Conservation (phyloP, 2,797 vertebrate species). For the Halcyon smyrnensis region DNA sequence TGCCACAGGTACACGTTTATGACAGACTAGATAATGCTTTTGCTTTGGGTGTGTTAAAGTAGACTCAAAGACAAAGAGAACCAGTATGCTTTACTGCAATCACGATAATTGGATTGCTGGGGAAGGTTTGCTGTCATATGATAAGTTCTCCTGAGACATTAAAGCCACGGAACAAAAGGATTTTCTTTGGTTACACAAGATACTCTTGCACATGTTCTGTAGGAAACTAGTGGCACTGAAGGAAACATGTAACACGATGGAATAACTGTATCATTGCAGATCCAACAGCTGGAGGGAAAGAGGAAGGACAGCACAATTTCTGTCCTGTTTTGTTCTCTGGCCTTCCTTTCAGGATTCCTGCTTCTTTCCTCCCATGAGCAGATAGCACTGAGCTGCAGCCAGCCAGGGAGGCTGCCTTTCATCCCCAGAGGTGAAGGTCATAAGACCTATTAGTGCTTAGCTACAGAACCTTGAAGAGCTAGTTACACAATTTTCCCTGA, state of each 20-base stretch:
- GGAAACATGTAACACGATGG: neutral
- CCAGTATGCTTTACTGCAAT: neutral
- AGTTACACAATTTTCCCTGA: neutral
- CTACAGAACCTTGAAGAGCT: slow-evolving; percentile 13
- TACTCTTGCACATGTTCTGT: neutral
- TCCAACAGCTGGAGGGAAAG: neutral
- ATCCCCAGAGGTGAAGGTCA: neutral
- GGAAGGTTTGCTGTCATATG: neutral
- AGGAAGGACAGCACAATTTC: neutral
- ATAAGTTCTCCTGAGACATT: neutral
- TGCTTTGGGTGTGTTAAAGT: neutral
- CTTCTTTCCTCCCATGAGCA: neutral
- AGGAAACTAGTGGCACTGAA: neutral
- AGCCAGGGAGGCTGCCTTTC: neutral
- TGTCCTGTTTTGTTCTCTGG: neutral
- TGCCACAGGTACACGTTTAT: neutral
- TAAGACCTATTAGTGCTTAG: neutral
- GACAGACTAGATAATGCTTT: neutral
- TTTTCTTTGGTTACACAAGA: neutral
- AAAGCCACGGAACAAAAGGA: neutral
- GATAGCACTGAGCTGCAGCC: neutral
- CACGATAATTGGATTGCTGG: neutral
- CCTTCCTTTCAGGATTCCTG: neutral
- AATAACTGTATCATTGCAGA: neutral
- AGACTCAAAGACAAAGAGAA: neutral